phyloP scores from a whole-genome alignment of 2,113 vertebrate species.

The Mellivora capensis region DNA sequence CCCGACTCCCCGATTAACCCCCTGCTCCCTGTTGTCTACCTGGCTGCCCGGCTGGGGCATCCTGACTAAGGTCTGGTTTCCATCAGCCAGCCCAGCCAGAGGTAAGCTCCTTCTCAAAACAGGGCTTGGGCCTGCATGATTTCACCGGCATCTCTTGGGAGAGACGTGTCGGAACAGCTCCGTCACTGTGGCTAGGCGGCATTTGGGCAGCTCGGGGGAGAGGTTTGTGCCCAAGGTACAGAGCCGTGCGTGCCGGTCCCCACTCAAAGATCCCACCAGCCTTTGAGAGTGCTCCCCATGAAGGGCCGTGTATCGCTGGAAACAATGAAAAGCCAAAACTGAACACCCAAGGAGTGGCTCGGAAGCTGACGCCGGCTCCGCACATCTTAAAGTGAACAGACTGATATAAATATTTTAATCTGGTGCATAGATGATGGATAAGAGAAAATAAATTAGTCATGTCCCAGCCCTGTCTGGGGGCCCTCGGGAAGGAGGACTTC shows the following conservation, averaged over 20 bases:
- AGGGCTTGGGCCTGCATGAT: not conserved
- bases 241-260: not conserved
- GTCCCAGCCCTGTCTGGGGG: conserved; percentile 32
- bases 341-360: not conserved
- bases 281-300: not conserved
- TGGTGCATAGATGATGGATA: conserved; percentile 3
- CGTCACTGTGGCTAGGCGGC: not conserved
- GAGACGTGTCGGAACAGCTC: not conserved
- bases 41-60: not conserved
- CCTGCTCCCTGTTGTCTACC: conserved; percentile 50
- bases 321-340: conserved; percentile 44
- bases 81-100: not conserved
- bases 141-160: not conserved
- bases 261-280: rapidly evolving
- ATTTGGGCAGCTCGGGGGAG: rapidly evolving
- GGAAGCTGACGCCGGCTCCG: not conserved
- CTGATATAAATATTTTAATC: conserved; percentile 45
- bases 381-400: not conserved
- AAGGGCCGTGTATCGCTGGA: not conserved
- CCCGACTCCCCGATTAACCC: conserved; percentile 51
- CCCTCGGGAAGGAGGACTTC: not conserved
- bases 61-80: not conserved
- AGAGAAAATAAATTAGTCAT: conserved; percentile 60
- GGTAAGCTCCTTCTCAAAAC: not conserved
- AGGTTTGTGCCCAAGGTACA: not conserved